Evolutionary conservation across 2,888 invertebrate species (phyloP), one percentile per base, ranked within the genome.

Genomic region (Helleia helle): DNA sequence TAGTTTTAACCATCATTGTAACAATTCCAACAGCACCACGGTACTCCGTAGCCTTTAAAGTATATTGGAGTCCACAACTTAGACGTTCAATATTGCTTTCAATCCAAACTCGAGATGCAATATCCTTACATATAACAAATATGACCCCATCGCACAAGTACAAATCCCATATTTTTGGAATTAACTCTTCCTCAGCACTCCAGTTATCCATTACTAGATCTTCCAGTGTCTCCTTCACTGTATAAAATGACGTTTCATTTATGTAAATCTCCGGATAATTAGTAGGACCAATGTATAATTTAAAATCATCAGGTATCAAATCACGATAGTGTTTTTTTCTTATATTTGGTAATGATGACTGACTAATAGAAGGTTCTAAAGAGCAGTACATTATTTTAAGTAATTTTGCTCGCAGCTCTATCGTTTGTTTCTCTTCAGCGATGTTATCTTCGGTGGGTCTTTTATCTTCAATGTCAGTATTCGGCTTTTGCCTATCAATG

Each of bases 1-100:
- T 55, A 0, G 73, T 70, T 44, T 67, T 70, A 0, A 72, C 58
- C 2, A 58, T 45, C 72, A 83, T 75, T 38, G 69, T 83, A 7
- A 83, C 58, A 6, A 81, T 81, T 0, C 83, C 83, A 0, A 83
- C 83, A 1, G 79, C 76, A 0, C 83, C 83, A n/a, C 83, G 62
- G 42, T 75, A 81, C 43, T 83, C 81, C 0, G 80, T 81, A 0
- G 70, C 58, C 50, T 74, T 79, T 1, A 83, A 54, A 44, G 59
- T 59, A 1, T 61, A 51, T 24, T 65, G 51, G 15, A 79, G 38
- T 37, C 51, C 67, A 0, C 49, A 37, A 42, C 71, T 75, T 0
- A 77, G 56, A 2, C 43, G 27, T 1, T 44, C 18, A 3, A 81
- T 49, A 1, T 55, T 51, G 0, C 59, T 44, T 41, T 76, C 74